Evolutionary conservation across 1,140 invertebrate species (phyloP).

Genomic region (Diprion similis): DNA sequence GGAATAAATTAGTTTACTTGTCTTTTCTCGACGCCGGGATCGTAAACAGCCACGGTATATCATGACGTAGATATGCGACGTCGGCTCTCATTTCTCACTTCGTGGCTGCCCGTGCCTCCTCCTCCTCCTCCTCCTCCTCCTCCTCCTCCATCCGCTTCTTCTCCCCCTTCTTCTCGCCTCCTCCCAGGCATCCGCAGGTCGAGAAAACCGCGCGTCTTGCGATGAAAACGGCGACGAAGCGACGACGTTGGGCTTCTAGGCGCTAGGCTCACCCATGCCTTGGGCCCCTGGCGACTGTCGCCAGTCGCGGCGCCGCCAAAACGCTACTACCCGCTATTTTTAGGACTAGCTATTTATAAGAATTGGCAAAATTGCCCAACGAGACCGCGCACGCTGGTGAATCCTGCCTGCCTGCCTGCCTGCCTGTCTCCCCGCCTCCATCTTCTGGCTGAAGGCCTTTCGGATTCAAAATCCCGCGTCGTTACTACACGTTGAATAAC

Average conservation of each 20-base stretch:
- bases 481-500: no score
- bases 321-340: not conserved
- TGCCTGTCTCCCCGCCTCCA: no score
- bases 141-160: not conserved
- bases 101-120: not conserved
- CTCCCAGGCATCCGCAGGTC: no score
- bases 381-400: not conserved
- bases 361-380: conserved; percentile 3
- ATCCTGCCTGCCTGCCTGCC: no score
- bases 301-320: conserved; percentile 6
- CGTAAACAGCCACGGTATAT: not conserved
- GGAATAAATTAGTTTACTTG: conserved; percentile 19
- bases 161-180: no score
- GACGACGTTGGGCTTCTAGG: no score
- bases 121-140: not conserved
- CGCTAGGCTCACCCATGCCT: not conserved
- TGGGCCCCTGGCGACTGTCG: conserved; percentile 3
- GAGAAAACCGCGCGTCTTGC: no score
- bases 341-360: not conserved
- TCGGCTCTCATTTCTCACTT: conserved; percentile 11
- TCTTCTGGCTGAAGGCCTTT: no score
- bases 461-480: no score
- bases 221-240: no score
- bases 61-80: conserved; percentile 12
- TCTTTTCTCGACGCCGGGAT: not conserved